Evolutionary conservation across 2,888 invertebrate genomes (phyloP), one percentile per base, ranked within the genome.

Genomic region (Icerya purchasi): DNA sequence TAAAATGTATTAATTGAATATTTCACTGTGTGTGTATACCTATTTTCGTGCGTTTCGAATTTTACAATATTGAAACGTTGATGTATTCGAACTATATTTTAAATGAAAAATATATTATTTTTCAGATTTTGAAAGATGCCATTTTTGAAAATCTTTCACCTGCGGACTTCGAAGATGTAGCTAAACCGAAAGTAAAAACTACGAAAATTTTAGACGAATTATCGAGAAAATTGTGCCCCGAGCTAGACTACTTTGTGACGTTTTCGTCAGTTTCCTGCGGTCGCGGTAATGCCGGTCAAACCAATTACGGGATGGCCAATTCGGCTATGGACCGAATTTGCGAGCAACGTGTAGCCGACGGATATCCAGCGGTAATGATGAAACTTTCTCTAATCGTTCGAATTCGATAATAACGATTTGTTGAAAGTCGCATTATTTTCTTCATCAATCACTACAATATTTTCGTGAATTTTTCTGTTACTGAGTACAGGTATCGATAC

Each of bases 251-350:
- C 14, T 36, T 36, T 14, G 91, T 97, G 57, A 86, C 82, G 61
- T 98, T 96, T 77, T 97, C 97, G 51, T 93, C 93, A 53, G 87
- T 97, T 61, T 89, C 92, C 50, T 93, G 94, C 73, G 97, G 96
- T 14, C 82, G 94, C 66, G 97, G 96, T 62, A 96, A 97, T 74
- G 81, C 86, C 57, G 96, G 97, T 3, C 97, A 98, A 75, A 80
- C 86, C 63, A 36, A 36, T 36, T 36, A 36, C 36, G 36, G 36
- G 5, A 8, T 36, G 14, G 36, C 36, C 8, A 36, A 36, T 36
- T 36, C 36, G 8, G 36, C 36, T 14, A 36, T 36, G 36, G 36
- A 36, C 36, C 5, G 36, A 97, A 81, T 96, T 63, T 86, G 86
- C 71, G 96, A 93, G 75, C 80, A 77, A 62, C 80, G 93, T 60